Evolutionary conservation across 1,140 invertebrate species (phyloP), one percentile per base, ranked within the genome.

Genomic region (Leguminivora glycinivorella): DNA sequence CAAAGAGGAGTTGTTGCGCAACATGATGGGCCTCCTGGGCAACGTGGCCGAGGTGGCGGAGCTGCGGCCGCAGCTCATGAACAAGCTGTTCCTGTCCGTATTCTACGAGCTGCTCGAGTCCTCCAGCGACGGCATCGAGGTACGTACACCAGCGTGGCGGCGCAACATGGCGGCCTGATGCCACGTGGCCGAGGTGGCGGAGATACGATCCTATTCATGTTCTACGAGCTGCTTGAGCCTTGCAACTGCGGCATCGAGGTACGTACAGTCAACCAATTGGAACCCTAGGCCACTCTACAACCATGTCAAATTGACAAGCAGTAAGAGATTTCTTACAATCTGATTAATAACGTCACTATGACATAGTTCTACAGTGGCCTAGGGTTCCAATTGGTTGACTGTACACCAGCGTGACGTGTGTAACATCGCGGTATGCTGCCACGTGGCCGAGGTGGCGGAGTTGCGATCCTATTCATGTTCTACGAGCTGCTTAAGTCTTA

Each of bases 1-100:
- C 58, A 97, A 96, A 85, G 95, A 97, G 74, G 98, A 99, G 85
- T 86, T 99, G 24, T 89, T 98, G 29, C 92, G 98, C 47, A 99
- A 99, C 83, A 99, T 99, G 98, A 98, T 99, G 98, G 98, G 97
- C 3, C 92, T 98, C 10, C 91, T 99, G 69, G 98, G 98, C 1
- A 99, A 99, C 89, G 98, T 99, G 7, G 98, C 98, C 3, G 98
- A 99, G 92, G 98, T 99, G 0, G 93, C 95, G 72, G 91, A 94
- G 74, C 92, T 99, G n/a, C 93, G 98, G 29, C 93, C 93, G 1
- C 93, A 96, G 72, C 92, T 99, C 34, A 98, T 99, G 96, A 95
- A 96, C 26, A 89, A 94, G 71, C 93, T 96, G 77, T 98, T 97
- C 83, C 94, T 99, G 26, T 89, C 93, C 9, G 96, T 98, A 4